Conservation (phyloP, 37 sponge, comb jelly and placozoan species). For the Halisarca cf. caerulea region DNA sequence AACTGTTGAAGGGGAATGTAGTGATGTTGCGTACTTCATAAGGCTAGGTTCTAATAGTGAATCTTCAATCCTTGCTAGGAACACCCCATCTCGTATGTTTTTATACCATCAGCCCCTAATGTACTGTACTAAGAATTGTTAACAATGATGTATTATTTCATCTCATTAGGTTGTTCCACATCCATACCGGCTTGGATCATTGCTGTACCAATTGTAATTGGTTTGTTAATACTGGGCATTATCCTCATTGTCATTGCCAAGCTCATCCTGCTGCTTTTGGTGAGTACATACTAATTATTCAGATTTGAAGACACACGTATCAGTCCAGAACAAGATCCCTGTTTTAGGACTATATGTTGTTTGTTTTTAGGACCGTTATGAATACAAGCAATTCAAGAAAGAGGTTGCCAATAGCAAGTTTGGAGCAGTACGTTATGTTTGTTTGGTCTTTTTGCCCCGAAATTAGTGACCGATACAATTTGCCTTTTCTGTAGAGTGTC, state of each 20-base stretch:
- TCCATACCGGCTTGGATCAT: conserved; percentile 31
- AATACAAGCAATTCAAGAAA: conserved; percentile 18
- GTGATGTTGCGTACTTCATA: background rate
- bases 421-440: background rate
- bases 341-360: background rate
- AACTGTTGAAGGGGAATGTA: background rate
- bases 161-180: background rate
- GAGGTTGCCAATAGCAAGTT: conserved; percentile 12
- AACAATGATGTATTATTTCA: background rate
- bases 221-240: conserved; percentile 48
- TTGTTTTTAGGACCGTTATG: conserved; percentile 8
- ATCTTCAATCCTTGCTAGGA: background rate
- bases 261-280: conserved; percentile 56
- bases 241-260: conserved; percentile 47
- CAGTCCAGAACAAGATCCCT: background rate
- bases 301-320: background rate
- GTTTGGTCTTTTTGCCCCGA: too few species aligned
- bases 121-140: background rate
- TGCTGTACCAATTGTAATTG: conserved; percentile 37
- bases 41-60: background rate
- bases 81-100: background rate
- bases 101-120: background rate
- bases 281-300: conserved; percentile 27
- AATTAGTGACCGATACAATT: background rate
- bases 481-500: conserved; percentile 39